phyloP scores from a whole-genome alignment of 2,113 vertebrate genomes.

The Nanger granti region DNA sequence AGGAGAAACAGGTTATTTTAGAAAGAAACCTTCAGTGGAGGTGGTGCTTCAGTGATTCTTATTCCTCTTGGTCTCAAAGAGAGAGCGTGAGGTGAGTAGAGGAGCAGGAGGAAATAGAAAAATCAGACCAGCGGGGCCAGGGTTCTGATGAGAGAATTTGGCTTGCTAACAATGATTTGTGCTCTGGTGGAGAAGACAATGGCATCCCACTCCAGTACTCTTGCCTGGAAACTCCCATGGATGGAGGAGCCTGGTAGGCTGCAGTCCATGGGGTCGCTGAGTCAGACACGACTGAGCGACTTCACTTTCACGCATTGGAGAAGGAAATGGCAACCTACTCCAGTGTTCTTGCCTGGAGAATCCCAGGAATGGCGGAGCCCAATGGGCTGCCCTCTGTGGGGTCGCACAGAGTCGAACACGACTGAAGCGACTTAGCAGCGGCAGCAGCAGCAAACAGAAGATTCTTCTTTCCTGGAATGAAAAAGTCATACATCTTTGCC shows the following conservation, averaged over 20 bases:
- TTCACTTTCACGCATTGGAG: too few relatives aligned
- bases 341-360: too few relatives aligned
- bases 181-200: background rate
- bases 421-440: too few relatives aligned
- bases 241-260: too few relatives aligned
- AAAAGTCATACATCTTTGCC: background rate
- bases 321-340: too few relatives aligned
- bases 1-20: conserved; percentile 8
- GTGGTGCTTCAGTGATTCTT: background rate
- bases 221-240: too few relatives aligned
- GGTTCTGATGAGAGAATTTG: background rate
- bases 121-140: background rate
- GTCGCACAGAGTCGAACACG: too few relatives aligned
- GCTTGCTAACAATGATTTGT: background rate
- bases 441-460: background rate
- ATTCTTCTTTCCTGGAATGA: background rate
- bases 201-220: too few relatives aligned
- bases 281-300: too few relatives aligned
- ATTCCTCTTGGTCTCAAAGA: background rate
- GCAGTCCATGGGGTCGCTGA: too few relatives aligned
- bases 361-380: too few relatives aligned
- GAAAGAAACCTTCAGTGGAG: background rate
- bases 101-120: background rate
- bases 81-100: background rate
- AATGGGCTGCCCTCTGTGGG: too few relatives aligned